These are phyloP conservation scores for Dendrocopos noguchii DNA, from an alignment of 2,113 vertebrate genomes.

Conservation along the genomic window DNA sequence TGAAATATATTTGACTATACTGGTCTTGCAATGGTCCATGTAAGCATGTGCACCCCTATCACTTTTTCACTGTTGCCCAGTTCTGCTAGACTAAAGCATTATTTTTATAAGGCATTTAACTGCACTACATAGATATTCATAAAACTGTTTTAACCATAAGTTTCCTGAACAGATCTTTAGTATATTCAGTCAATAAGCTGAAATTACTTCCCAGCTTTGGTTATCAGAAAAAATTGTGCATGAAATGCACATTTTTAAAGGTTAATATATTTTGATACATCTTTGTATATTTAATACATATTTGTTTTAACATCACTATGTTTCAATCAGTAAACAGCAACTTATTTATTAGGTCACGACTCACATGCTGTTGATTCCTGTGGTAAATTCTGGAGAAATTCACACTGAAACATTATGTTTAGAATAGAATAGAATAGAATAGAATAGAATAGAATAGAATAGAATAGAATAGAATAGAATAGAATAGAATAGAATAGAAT, in stretches of 20 bases:
- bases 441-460: too few relatives aligned
- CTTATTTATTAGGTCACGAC: background rate
- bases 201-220: background rate
- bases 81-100: background rate
- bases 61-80: background rate
- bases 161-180: background rate
- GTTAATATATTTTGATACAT: background rate
- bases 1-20: background rate
- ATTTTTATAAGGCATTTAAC: background rate
- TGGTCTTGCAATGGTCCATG: accelerated
- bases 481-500: too few relatives aligned
- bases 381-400: accelerated
- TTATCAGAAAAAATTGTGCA: background rate
- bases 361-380: accelerated
- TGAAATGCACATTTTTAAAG: background rate
- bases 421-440: too few relatives aligned
- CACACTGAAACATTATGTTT: accelerated
- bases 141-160: accelerated
- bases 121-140: background rate
- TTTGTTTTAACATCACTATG: accelerated
- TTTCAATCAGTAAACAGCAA: background rate
- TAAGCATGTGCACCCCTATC: too few relatives aligned
- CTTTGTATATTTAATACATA: background rate
- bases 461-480: too few relatives aligned
- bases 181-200: background rate